Percentiles rank a stretch among this genome's conserved stretches.
phyloP scores from a whole-genome alignment of 2,113 vertebrate species.

The Ctenomys sociabilis region DNA sequence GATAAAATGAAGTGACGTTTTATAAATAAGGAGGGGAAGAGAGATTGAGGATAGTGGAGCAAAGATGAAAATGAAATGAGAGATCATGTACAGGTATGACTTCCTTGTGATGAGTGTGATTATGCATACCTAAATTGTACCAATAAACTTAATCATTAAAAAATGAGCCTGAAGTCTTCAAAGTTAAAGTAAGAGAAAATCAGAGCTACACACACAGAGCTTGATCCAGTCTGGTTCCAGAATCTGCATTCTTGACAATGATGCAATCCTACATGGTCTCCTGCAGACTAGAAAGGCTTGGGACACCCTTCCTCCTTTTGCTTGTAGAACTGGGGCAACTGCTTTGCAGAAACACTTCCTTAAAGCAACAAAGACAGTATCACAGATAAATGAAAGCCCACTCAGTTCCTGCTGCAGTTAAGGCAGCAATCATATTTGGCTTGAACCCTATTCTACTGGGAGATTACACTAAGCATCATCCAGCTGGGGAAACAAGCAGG shows the following conservation, averaged over 20 bases:
- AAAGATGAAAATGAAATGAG: neutral
- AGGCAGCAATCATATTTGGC: neutral
- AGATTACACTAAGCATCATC: neutral
- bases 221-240: neutral
- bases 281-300: neutral
- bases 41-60: neutral
- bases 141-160: neutral
- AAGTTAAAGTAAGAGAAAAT: conserved; percentile 1
- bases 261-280: neutral
- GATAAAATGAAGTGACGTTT: neutral
- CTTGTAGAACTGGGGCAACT: neutral
- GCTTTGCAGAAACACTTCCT: neutral
- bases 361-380: neutral
- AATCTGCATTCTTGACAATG: neutral
- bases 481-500: neutral
- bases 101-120: neutral
- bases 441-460: neutral
- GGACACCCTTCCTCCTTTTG: neutral
- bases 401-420: neutral
- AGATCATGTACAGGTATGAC: neutral
- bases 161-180: neutral
- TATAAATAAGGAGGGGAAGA: neutral
- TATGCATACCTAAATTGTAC: neutral
- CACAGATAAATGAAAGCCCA: neutral
- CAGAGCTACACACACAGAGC: neutral